A percentile compares a stretch with the other conserved stretches of the same genome.
Evolutionary conservation across 2,888 invertebrate genomes (phyloP).

Genomic region (Tipula helvola): DNA sequence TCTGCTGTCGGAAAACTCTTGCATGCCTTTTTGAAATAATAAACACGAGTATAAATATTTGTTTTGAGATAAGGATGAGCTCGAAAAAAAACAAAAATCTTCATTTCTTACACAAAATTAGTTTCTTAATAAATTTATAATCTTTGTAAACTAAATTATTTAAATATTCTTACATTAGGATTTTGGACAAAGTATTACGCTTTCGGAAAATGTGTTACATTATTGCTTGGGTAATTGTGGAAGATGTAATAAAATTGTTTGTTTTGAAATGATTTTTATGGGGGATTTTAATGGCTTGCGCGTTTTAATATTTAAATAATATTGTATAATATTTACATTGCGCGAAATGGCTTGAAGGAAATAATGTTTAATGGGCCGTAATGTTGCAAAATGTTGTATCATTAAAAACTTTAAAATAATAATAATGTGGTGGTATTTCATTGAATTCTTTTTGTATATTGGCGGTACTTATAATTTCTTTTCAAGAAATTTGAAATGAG

Average conservation of each 20-base stretch:
- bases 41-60: not conserved
- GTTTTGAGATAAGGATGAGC: not conserved
- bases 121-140: not conserved
- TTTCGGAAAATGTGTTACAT: not conserved
- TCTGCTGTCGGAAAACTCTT: not conserved
- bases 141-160: not conserved
- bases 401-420: not conserved
- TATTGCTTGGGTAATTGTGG: not conserved
- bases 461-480: no score
- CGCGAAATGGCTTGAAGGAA: not conserved
- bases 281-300: not conserved
- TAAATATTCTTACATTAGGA: not conserved
- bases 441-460: no score
- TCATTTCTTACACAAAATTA: not conserved
- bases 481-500: no score
- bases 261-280: not conserved
- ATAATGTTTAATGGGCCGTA: not conserved
- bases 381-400: not conserved
- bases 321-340: not conserved
- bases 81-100: not conserved
- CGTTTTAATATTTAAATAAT: not conserved
- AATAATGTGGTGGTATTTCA: not conserved
- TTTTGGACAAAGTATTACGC: not conserved
- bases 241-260: not conserved
- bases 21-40: not conserved